Evolutionary conservation across 2,113 vertebrate species (phyloP), one percentile per base, ranked within the genome.

Genomic region (Xiphophorus couchianus): DNA sequence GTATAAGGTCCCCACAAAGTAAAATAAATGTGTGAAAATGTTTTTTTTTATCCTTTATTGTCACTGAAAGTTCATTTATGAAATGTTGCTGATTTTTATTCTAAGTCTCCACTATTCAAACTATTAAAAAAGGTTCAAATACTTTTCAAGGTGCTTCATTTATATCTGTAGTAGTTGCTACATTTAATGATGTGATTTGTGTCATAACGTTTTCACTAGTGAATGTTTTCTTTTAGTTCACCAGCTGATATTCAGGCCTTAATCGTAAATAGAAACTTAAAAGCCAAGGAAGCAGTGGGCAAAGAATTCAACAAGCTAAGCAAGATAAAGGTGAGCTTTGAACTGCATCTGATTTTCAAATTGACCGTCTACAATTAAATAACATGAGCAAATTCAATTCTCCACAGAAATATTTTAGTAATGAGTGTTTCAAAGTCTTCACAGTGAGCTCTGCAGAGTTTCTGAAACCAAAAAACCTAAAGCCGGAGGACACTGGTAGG

Each of bases 361-460:
- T 27, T 30, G 1, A 17, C n/a, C 29, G 1, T 48, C 25, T 25
- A 19, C 5, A 31, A n/a, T 4, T 22, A 8, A 8, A 58, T 39
- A 0, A 25, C 33, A 22, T 35, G 1, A 13, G 1, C 19, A 64
- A 54, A 66, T 44, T 10, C 1, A 15, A 14, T 68, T 66, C 39
- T 62, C 60, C 12, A 1, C 66, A 90, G 88, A 76, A 80, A 84
- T 79, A 86, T 35, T 83, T 90, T 65, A 75, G 48, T 54, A 72
- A 3, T 15, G 65, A 73, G 22, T 62, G 73, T 58, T 84, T 86
- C 2, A 5, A 69, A 27, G 85, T 86, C n/a, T 90, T 86, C 74
- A 90, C 86, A 62, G 88, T 90, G 81, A 88, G 86, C 1, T 54
- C 86, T 61, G 62, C 0, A 8, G 82, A 86, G 67, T 90, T 84